Base-by-base conservation (phyloP, 1,140 invertebrate genomes). In the Thereuonema tuberculata region DNA sequence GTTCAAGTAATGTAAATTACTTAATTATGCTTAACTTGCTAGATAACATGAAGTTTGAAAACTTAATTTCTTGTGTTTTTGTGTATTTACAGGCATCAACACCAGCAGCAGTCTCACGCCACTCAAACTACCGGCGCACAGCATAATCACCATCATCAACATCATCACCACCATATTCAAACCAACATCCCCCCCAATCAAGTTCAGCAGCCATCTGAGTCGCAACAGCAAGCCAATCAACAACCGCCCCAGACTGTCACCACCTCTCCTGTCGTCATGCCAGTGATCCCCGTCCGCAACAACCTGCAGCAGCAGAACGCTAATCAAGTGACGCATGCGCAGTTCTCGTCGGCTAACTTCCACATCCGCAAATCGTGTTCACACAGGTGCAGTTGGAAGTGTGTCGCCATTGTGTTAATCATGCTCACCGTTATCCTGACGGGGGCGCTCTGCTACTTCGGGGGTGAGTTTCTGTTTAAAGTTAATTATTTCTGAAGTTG, bases 361-460 rank as follows among this genome's bases (percentile, higher is more conserved):
- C 87, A 90, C 77, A 88, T 93, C 77, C 87, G 92, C 76, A 93
- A 93, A 75, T 82, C 88, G 62, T 90, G 89, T 74, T 86, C 89
- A 69, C 86, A 91, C 69, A 80, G 87, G 62, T 95, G 90, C 79
- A 91, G 89, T 67, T 96, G 93, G 93, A 92, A 92, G 75, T 94
- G 90, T 75, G 84, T 89, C 70, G 87, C 87, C 71, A 87, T 95
- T 73, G 82, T 85, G 63, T 84, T 95, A 74, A 91, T 94, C 70
- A 81, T 93, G 66, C 76, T 94, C 66, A 84, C 83, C 70, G 85
- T 93, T 63, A 84, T 86, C 63, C 80, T 95, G 65, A 84, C 89
- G 65, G 89, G 89, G 59, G 89, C 92, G 81, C 80, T 94, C 67
- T 86, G 88, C 64, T 96, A 94, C 77, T 93, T 94, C 77, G 89